Base-by-base conservation (phyloP, 92 coral and sea anemone genomes). In the Umimayanthus chanpuru region DNA sequence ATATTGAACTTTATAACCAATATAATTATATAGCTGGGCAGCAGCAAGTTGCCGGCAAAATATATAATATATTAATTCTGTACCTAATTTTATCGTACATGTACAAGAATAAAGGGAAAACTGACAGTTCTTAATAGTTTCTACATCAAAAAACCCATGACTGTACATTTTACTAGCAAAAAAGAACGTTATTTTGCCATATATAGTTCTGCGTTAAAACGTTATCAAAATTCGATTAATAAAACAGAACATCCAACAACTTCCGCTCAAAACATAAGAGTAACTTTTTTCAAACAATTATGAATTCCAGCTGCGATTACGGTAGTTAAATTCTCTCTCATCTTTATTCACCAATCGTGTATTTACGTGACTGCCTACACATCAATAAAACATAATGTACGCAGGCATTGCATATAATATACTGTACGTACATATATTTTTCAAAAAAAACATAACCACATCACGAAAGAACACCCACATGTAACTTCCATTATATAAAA, bases 141-240 rank as follows among this genome's bases (percentile, higher is more conserved):
- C 58, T 11, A 53, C 58, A 53, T 53, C 20, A 72, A 72, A 18
- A 72, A 25, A 32, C 36, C 1, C 20, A 9, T 26, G 12, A 23
- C 4, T 16, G 40, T 28, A 65, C 72, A 9, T 21, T 65, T 65
- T 14, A 32, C 36, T 32, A 0, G 3, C 6, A 21, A 16, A 16
- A n/a, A 44, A 4, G 36, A 9, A 77, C 23, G 50, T 30, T 56
- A 8, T 9, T 55, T 55, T 55, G 44, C 82, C 82, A 25, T 79
- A 79, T 79, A 26, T 10, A 41, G 82, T n/a, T 28, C 8, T 47
- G 30, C 21, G 29, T 80, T 41, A 55, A 80, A 80, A 80, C 44
- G 61, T 61, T 49, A 73, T 12, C 66, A 56, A 80, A 80, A 80
- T 80, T 39, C 26, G 26, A 80, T 80, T 80, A 28, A 80, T 44